A percentile compares a stretch with the other conserved stretches of the same genome.
Conservation (phyloP, 2,797 vertebrate species). For the Xiphophorus birchmanni region DNA sequence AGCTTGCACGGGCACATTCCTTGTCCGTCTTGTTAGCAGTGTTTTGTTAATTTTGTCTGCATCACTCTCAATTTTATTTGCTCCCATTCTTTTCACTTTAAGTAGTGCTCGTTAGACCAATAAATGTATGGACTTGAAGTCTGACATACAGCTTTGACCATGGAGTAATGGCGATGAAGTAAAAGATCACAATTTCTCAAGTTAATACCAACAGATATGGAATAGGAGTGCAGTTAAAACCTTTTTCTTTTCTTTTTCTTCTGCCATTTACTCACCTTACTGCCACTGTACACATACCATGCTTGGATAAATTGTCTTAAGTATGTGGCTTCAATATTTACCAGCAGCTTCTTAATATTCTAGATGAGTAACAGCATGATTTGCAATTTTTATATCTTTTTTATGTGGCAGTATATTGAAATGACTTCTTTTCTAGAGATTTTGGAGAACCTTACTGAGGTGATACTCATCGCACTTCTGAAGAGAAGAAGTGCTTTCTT, state of each 20-base stretch:
- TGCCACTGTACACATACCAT: background rate
- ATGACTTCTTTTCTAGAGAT: slow-evolving; percentile 49
- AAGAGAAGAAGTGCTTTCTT: slow-evolving; percentile 43
- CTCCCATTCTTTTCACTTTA: background rate
- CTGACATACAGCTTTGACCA: background rate
- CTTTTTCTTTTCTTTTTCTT: background rate
- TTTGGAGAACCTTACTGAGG: slow-evolving; percentile 27
- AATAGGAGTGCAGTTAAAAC: background rate
- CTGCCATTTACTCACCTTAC: background rate
- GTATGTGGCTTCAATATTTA: background rate
- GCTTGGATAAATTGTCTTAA: background rate
- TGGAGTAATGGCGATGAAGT: background rate
- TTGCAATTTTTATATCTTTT: slow-evolving; percentile 19
- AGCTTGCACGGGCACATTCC: background rate
- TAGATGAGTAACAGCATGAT: slow-evolving; percentile 8
- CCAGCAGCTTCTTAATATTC: slow-evolving; percentile 37
- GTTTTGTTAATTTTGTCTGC: no score
- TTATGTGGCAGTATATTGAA: slow-evolving; percentile 22
- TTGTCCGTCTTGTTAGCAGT: background rate
- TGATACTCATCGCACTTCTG: slow-evolving; percentile 43
- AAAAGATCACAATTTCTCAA: background rate
- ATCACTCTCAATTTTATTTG: background rate
- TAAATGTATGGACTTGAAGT: background rate
- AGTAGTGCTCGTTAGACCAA: background rate
- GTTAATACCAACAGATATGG: background rate